These are phyloP conservation scores for Hemiprocne comata DNA, from an alignment of 2,113 vertebrate genomes.

Conservation along the genomic window DNA sequence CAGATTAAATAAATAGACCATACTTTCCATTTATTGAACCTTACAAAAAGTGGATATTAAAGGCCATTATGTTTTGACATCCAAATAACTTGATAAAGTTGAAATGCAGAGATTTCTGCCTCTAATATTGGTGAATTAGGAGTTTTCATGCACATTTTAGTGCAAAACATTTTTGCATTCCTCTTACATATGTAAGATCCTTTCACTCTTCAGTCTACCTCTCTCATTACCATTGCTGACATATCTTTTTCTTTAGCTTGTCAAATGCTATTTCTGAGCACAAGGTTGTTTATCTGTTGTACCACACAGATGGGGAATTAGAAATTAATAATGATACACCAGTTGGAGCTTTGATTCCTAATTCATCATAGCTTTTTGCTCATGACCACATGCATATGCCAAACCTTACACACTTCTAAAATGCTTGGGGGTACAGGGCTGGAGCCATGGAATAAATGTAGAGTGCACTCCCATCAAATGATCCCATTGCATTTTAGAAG, in stretches of 20 bases:
- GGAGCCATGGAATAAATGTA: neutral
- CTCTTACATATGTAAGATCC: neutral
- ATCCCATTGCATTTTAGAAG: neutral
- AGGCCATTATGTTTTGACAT: neutral
- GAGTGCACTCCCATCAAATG: neutral
- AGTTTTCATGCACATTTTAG: neutral
- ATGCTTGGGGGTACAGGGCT: neutral
- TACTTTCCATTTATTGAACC: neutral
- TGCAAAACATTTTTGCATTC: neutral
- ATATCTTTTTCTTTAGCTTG: neutral
- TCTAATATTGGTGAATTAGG: neutral
- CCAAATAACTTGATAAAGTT: neutral
- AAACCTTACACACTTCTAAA: neutral
- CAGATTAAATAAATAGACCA: neutral
- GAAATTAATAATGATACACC: neutral
- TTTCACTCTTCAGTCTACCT: neutral
- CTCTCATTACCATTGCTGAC: neutral
- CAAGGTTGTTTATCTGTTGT: neutral
- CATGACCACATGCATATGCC: neutral
- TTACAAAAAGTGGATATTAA: neutral
- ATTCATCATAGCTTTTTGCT: conserved; percentile 3
- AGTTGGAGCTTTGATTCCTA: neutral
- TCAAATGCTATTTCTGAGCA: neutral
- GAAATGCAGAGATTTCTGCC: neutral
- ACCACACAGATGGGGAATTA: neutral